Evolutionary conservation across 2,888 invertebrate genomes (phyloP).

Genomic region (Bimastos eiseni): DNA sequence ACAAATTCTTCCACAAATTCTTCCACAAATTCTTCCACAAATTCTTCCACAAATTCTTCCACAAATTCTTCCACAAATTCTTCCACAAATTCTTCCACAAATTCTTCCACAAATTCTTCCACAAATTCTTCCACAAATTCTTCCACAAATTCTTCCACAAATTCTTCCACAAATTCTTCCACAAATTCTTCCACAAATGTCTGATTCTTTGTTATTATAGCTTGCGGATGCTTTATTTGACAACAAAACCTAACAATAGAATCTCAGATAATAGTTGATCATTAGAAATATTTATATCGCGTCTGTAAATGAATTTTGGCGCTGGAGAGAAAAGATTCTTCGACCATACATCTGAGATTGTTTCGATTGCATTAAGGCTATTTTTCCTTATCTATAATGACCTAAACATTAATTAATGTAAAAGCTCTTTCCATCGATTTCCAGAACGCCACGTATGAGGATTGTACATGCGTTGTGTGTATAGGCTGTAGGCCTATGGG

Average conservation of each 20-base stretch:
- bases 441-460: not conserved
- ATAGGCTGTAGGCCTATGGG: too few relatives aligned
- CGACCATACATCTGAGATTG: not conserved
- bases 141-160: too few relatives aligned
- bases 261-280: not conserved
- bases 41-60: not conserved
- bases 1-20: not conserved
- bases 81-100: too few relatives aligned
- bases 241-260: not conserved
- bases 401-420: too few relatives aligned
- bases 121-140: too few relatives aligned
- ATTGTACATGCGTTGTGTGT: too few relatives aligned
- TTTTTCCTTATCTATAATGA: too few relatives aligned
- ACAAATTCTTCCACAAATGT: not conserved
- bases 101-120: too few relatives aligned
- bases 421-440: not conserved
- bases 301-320: not conserved
- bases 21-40: not conserved
- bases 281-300: not conserved
- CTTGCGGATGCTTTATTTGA: not conserved
- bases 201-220: not conserved
- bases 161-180: not conserved
- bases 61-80: too few relatives aligned
- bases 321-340: not conserved
- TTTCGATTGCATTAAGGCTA: not conserved